A percentile compares a stretch with the other conserved stretches of the same genome.
phyloP scores from a whole-genome alignment of 2,888 invertebrate genomes.

The Trichogramma dendrolimi region DNA sequence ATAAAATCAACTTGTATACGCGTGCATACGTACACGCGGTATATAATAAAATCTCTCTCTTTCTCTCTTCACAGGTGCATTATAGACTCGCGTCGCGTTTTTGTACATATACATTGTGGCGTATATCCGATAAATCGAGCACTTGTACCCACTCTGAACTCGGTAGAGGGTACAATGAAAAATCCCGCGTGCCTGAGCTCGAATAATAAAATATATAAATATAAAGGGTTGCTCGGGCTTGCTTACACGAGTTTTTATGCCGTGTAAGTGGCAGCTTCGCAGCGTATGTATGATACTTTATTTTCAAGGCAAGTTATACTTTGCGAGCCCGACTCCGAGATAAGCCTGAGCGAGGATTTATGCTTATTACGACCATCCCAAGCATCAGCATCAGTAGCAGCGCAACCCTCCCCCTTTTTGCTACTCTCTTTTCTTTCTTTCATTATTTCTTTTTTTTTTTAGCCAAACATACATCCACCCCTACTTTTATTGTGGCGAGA shows the following conservation, averaged over 20 bases:
- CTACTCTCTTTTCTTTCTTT: slow-evolving; percentile 23
- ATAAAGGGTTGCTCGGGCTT: too few species aligned
- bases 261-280: slow-evolving; percentile 17
- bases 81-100: slow-evolving; percentile 19
- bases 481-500: too few species aligned
- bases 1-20: too few species aligned
- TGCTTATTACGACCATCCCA: slow-evolving; percentile 47
- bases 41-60: too few species aligned
- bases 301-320: slow-evolving; percentile 47
- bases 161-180: neutral
- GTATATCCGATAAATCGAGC: slow-evolving; percentile 13
- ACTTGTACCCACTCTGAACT: slow-evolving; percentile 15
- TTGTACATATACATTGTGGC: too few species aligned
- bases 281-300: slow-evolving; percentile 49
- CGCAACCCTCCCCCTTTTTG: slow-evolving; percentile 31
- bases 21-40: too few species aligned
- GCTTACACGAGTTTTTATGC: too few species aligned
- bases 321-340: slow-evolving; percentile 45
- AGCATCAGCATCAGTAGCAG: neutral
- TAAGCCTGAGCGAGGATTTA: slow-evolving; percentile 51
- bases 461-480: too few species aligned
- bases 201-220: slow-evolving; percentile 25
- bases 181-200: slow-evolving; percentile 1
- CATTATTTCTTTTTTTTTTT: slow-evolving; percentile 22
- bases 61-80: neutral